Conservation (phyloP, 2,797 vertebrate genomes). For the Smutsia gigantea region DNA sequence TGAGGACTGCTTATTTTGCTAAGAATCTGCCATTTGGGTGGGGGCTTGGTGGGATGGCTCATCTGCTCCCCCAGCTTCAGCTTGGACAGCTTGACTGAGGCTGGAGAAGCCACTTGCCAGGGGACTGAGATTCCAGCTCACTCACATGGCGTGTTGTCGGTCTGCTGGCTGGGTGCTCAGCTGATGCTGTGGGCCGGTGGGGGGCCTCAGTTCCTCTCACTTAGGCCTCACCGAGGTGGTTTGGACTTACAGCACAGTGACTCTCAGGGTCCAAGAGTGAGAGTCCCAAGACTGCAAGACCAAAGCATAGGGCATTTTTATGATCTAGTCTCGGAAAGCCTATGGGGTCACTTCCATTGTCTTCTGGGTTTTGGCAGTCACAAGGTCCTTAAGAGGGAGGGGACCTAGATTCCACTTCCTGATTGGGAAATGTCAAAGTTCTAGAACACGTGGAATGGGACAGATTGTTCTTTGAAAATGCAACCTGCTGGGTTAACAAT, state of each 20-base stretch:
- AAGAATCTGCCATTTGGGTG: neutral
- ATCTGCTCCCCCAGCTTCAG: neutral
- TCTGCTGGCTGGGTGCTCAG: neutral
- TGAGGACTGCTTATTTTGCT: neutral
- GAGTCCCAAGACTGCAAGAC: neutral
- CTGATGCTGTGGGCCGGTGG: neutral
- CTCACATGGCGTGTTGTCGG: fast-evolving
- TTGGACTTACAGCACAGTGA: neutral
- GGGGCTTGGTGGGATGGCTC: neutral
- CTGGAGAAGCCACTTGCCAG: neutral
- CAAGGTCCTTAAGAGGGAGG: neutral
- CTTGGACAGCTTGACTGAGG: neutral
- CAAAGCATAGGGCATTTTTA: neutral
- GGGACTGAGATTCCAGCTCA: neutral
- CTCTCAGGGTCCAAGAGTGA: neutral
- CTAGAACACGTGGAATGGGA: neutral
- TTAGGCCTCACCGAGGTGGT: neutral
- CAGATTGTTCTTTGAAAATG: neutral
- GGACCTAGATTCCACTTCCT: neutral
- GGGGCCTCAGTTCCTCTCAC: neutral
- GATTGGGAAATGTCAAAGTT: neutral
- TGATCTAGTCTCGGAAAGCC: neutral
- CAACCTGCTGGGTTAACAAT: neutral
- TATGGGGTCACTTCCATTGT: neutral
- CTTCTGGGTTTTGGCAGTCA: neutral